Evolutionary conservation across 1,140 invertebrate genomes (phyloP), one percentile per base, ranked within the genome.

Genomic region (Glomeris maerens): DNA sequence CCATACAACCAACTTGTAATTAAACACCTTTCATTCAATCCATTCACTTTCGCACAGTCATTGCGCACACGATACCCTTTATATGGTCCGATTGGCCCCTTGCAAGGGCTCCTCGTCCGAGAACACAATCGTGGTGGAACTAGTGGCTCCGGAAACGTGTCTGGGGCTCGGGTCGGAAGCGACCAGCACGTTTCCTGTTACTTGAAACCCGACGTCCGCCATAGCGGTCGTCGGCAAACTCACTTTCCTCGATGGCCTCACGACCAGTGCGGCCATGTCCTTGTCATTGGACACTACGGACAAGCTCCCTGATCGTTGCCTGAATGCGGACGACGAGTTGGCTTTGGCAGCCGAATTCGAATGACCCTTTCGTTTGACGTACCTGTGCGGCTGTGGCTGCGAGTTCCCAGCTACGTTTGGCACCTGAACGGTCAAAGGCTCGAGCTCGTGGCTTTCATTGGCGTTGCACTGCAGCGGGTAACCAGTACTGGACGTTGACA

Each of bases 401-500:
- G 5, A 31, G 38, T 13, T 17, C 22, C n/a, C 41, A 21, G 23
- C 21, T 29, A 49, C 22, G 47, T 17, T 21, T 27, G 7, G 47
- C 10, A 27, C 45, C 26, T 47, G 7, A 14, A 41, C 55, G 1
- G 66, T 68, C 20, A 70, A 55, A 5, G 66, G 65, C 53, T 71
- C 69, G 21, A 71, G 59, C 55, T 72, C 70, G 49, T 68, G 66
- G 17, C 59, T 66, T 50, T 69, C 66, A 47, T 62, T 64, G n/a
- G 55, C 59, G 41, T 61, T 55, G 50, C 55, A 58, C 27, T 57
- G 53, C 29, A 51, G 50, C 4, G 54, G 59, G 54, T 59, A 62
- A 41, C 62, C 62, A 1, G 63, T 64, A 50, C 67, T 70, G 5
- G 68, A 70, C n/a, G 66, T 67, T 1, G 69, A 70, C 48, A 72